These are phyloP conservation scores for Aldabrachelys gigantea DNA, from an alignment of 2,113 vertebrate genomes.

Conservation along the genomic window DNA sequence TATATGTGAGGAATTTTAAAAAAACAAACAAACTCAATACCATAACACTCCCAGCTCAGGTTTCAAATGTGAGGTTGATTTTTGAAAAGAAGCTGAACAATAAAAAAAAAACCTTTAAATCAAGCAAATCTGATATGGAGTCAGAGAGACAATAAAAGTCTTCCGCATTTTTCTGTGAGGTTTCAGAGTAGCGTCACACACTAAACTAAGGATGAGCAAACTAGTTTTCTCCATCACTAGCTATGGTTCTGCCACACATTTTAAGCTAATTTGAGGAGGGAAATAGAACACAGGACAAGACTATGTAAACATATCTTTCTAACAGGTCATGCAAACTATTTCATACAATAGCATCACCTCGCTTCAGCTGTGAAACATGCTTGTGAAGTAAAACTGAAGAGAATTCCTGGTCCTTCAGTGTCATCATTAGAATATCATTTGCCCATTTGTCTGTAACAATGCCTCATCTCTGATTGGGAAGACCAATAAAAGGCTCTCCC, in stretches of 20 bases:
- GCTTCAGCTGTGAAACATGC: conserved; percentile 12
- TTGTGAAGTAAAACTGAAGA: not conserved
- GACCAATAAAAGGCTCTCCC: conserved; percentile 68
- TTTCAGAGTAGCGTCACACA: not conserved
- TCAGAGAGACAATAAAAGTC: not conserved
- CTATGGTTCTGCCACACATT: not conserved
- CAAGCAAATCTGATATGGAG: not conserved
- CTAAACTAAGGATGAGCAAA: not conserved
- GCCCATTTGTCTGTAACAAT: conserved; percentile 47
- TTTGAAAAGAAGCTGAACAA: not conserved
- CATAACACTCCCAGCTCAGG: not conserved
- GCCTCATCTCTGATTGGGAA: conserved; percentile 52
- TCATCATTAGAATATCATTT: conserved; percentile 64
- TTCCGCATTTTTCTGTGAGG: not conserved
- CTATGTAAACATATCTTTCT: not conserved
- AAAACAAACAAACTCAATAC: too few species aligned
- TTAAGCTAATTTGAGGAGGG: not conserved
- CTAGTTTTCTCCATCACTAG: not conserved
- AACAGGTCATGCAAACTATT: not conserved
- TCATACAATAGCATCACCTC: not conserved
- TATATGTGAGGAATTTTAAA: not conserved
- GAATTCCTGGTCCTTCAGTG: conserved; percentile 26
- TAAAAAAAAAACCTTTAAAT: not conserved
- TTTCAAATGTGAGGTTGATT: not conserved
- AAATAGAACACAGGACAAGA: not conserved